A percentile compares a stretch with the other conserved stretches of the same genome.
phyloP scores from a whole-genome alignment of 2,888 invertebrate species.

The Drosophila birchii region DNA sequence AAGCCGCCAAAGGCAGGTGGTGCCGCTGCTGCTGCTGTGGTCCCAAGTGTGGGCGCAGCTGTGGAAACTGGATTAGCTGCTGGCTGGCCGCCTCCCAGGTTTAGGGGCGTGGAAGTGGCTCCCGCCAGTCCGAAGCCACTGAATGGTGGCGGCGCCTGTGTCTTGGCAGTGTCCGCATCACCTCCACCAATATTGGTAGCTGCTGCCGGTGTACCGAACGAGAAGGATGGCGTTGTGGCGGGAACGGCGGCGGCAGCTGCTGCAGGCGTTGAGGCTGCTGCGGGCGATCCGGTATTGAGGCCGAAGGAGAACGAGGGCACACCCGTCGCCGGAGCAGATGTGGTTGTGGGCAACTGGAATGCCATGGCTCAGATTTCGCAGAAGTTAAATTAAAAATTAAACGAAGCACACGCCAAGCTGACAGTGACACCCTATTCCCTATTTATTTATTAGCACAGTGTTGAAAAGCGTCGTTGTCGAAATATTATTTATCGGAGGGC shows the following conservation, averaged over 20 bases:
- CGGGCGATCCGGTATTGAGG: conserved; percentile 53
- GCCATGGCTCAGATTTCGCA: conserved; percentile 49
- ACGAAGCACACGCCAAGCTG: conserved; percentile 3
- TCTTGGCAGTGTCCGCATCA: conserved; percentile 67
- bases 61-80: conserved; percentile 30
- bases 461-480: conserved; percentile 2
- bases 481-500: background rate
- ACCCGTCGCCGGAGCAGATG: conserved; percentile 42
- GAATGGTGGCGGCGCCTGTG: conserved; percentile 63
- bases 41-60: conserved; percentile 36
- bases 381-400: conserved; percentile 12
- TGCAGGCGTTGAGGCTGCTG: conserved; percentile 45
- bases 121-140: conserved; percentile 57
- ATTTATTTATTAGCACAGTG: conserved; percentile 29
- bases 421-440: conserved; percentile 12
- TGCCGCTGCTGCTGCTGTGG: conserved; percentile 34
- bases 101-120: conserved; percentile 24
- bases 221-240: conserved; percentile 65
- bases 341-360: conserved; percentile 77
- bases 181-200: conserved; percentile 65
- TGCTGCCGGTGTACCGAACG: conserved; percentile 47
- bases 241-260: conserved; percentile 40
- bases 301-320: conserved; percentile 64
- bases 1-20: conserved; percentile 60
- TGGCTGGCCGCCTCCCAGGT: conserved; percentile 33